Conservation (phyloP, 2,113 vertebrate genomes). For the Aepyceros melampus region DNA sequence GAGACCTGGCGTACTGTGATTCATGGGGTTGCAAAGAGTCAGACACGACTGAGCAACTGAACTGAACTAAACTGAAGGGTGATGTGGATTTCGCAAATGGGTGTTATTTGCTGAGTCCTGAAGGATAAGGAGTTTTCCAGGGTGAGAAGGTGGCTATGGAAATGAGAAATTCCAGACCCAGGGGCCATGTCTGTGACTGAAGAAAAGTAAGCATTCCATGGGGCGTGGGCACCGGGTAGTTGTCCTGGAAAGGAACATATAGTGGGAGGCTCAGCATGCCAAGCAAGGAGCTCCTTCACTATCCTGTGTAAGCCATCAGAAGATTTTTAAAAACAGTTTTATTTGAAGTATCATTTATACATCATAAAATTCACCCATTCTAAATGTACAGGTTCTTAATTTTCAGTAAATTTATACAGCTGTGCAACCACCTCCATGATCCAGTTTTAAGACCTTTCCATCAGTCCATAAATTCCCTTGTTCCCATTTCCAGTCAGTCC, state of each 20-base stretch:
- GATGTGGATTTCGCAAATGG: background rate
- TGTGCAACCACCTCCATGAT: background rate
- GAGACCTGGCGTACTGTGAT: no score
- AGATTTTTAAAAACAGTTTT: background rate
- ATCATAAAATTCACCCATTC: background rate
- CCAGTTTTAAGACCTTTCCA: background rate
- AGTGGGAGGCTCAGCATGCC: background rate
- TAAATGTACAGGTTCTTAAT: background rate
- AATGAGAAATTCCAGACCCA: background rate
- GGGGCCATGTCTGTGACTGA: background rate
- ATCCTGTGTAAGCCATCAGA: background rate
- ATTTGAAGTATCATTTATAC: background rate
- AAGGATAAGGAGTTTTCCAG: background rate
- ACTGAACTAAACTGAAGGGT: no score
- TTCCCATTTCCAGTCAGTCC: background rate
- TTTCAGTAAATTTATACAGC: background rate
- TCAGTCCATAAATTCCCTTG: background rate
- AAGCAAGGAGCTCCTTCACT: background rate
- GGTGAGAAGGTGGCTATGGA: background rate
- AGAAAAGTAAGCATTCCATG: rapidly evolving
- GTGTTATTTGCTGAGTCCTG: background rate
- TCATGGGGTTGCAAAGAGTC: no score
- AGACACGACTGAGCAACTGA: no score
- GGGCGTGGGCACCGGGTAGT: no score
- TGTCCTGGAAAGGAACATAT: background rate